A percentile compares a stretch with the other conserved stretches of the same genome.
These are phyloP conservation scores for Eutolmus rufibarbis DNA, from an alignment of 2,888 invertebrate species.

Conservation along the genomic window DNA sequence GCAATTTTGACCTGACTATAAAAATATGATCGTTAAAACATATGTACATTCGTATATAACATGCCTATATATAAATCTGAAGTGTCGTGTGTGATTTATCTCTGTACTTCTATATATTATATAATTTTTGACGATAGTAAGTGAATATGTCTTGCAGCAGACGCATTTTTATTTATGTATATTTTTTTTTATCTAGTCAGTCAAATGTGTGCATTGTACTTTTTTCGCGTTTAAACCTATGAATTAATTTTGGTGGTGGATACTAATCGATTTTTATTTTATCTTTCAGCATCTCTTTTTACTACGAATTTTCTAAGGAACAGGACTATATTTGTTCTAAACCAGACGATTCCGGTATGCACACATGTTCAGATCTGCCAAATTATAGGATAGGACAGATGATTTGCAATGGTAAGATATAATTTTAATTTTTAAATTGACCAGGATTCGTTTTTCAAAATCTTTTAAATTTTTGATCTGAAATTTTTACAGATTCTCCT, in stretches of 20 bases:
- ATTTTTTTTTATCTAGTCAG: slow-evolving; percentile 3
- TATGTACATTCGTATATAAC: neutral
- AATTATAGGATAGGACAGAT: slow-evolving; percentile 76
- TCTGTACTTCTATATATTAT: slow-evolving; percentile 17
- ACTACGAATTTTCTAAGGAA: slow-evolving; percentile 87
- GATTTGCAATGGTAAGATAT: slow-evolving; percentile 74
- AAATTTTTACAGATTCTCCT: neutral
- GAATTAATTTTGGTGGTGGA: neutral
- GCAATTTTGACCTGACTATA: neutral
- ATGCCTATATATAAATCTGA: neutral
- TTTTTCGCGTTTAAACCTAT: neutral
- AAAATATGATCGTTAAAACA: neutral
- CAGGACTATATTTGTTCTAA: slow-evolving; percentile 97
- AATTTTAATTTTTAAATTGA: neutral
- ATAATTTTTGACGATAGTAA: neutral
- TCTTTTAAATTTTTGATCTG: neutral
- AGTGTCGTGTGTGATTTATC: slow-evolving; percentile 23
- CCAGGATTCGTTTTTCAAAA: neutral
- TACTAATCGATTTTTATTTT: slow-evolving; percentile 7
- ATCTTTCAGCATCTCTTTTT: slow-evolving; percentile 72
- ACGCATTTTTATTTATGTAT: neutral
- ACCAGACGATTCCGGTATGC: slow-evolving; percentile 94
- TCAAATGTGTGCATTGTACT: slow-evolving; percentile 29
- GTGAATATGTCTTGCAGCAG: slow-evolving; percentile 9
- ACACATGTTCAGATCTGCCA: slow-evolving; percentile 84